phyloP scores from a whole-genome alignment of 2,888 invertebrate genomes.

The Exocentrus adspersus region DNA sequence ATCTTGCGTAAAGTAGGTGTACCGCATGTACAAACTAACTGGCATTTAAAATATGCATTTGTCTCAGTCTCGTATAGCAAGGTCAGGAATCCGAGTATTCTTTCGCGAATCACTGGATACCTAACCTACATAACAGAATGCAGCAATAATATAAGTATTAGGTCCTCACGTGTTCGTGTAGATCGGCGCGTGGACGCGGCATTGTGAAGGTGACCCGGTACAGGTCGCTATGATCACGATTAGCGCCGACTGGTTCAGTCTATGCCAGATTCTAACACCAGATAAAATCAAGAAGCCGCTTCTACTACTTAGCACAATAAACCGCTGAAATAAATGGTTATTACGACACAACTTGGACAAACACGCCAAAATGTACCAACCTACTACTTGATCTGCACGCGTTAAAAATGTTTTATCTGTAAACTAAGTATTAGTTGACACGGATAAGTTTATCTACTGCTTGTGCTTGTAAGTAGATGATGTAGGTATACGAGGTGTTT shows the following conservation, averaged over 20 bases:
- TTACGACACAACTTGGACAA: conserved; percentile 29
- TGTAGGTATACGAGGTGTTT: too few species aligned
- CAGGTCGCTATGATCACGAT: conserved; percentile 58
- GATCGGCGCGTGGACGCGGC: conserved; percentile 58
- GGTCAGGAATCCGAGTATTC: background rate
- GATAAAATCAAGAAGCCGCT: conserved; percentile 50
- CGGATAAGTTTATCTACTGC: too few species aligned
- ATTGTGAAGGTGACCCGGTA: conserved; percentile 63
- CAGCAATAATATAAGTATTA: conserved; percentile 23
- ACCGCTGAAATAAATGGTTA: conserved; percentile 27
- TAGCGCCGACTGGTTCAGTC: conserved; percentile 53
- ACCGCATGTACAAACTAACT: too few species aligned
- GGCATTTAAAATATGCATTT: too few species aligned
- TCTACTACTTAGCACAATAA: conserved; percentile 31
- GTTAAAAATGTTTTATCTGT: background rate
- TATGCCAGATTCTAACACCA: conserved; percentile 54
- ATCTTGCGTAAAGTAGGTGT: too few species aligned
- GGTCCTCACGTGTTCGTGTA: conserved; percentile 53
- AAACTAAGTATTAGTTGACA: too few species aligned
- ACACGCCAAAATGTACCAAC: conserved; percentile 25
- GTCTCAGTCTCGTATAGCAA: too few species aligned
- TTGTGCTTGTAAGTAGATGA: too few species aligned
- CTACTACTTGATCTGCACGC: conserved; percentile 5
- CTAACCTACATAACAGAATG: conserved; percentile 8
- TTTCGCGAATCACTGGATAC: background rate